These are phyloP conservation scores for Mellilla xanthometata DNA, from an alignment of 2,888 invertebrate species.

Conservation along the genomic window DNA sequence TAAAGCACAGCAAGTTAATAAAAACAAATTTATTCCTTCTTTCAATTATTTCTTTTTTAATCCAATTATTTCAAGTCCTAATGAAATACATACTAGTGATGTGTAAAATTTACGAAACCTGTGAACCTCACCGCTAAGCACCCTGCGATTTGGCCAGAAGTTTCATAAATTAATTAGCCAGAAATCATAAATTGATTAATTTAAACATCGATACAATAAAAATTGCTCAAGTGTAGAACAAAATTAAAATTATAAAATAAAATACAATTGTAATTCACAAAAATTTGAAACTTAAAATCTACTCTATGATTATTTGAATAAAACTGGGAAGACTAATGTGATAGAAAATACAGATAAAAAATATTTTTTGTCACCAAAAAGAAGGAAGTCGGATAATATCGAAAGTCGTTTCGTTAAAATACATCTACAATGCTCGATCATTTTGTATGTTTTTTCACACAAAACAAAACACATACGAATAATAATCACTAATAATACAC, in stretches of 20 bases:
- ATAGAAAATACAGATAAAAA: not conserved
- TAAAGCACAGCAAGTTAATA: conserved; percentile 38
- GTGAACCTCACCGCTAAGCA: conserved; percentile 58
- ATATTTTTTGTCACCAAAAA: conserved; percentile 5
- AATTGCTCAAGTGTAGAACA: too few relatives aligned
- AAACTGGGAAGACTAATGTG: too few relatives aligned
- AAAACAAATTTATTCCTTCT: conserved; percentile 75
- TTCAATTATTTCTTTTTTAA: conserved; percentile 30
- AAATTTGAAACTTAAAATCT: too few relatives aligned
- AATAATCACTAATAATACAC: conserved; percentile 20
- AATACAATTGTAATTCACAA: too few relatives aligned
- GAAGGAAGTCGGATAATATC: conserved; percentile 71
- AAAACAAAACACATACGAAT: conserved; percentile 27
- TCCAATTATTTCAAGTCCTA: conserved; percentile 21
- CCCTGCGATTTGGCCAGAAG: conserved; percentile 61
- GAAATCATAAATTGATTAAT: too few relatives aligned
- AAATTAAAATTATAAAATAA: too few relatives aligned
- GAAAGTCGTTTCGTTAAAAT: conserved; percentile 70
- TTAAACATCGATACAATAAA: too few relatives aligned
- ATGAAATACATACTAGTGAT: conserved; percentile 16
- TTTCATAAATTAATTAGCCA: conserved; percentile 38
- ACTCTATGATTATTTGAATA: too few relatives aligned
- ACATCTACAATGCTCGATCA: conserved; percentile 68
- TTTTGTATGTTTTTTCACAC: conserved; percentile 47
- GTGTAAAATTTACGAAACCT: conserved; percentile 43